A percentile compares a stretch with the other conserved stretches of the same genome.
Conservation (phyloP, 2,113 vertebrate genomes). For the Etheostoma cragini region DNA sequence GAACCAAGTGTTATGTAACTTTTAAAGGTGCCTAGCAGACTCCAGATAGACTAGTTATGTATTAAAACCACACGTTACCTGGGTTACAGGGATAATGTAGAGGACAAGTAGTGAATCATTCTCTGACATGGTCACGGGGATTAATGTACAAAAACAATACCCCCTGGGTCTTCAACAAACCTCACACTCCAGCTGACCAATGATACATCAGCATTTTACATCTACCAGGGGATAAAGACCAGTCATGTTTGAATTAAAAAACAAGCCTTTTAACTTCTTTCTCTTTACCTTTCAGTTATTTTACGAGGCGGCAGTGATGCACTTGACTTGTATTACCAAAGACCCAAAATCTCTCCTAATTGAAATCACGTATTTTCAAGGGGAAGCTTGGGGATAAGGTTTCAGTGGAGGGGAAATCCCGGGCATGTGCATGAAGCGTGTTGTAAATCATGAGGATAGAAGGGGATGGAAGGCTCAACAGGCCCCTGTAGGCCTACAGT, state of each 20-base stretch:
- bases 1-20: neutral
- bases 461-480: constrained; percentile 33
- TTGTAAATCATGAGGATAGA: constrained; percentile 62
- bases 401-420: constrained; percentile 68
- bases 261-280: constrained; percentile 35
- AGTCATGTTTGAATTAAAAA: constrained; percentile 38
- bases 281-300: constrained; percentile 52
- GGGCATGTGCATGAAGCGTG: constrained; percentile 57
- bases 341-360: constrained; percentile 71
- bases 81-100: constrained; percentile 57
- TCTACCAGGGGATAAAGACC: constrained; percentile 39
- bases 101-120: constrained; percentile 73
- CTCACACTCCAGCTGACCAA: constrained; percentile 35
- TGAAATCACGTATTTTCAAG: constrained; percentile 72
- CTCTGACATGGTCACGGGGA: constrained; percentile 64
- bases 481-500: constrained; percentile 28
- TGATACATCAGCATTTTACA: constrained; percentile 44
- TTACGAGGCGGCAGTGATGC: constrained; percentile 72
- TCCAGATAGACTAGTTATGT: constrained; percentile 32
- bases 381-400: constrained; percentile 57
- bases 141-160: constrained; percentile 55
- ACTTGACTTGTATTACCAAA: constrained; percentile 65
- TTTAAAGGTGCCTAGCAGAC: constrained; percentile 16
- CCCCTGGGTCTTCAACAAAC: constrained; percentile 63
- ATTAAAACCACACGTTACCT: constrained; percentile 66